phyloP scores from a whole-genome alignment of 2,888 invertebrate species.

The Abrostola tripartita region DNA sequence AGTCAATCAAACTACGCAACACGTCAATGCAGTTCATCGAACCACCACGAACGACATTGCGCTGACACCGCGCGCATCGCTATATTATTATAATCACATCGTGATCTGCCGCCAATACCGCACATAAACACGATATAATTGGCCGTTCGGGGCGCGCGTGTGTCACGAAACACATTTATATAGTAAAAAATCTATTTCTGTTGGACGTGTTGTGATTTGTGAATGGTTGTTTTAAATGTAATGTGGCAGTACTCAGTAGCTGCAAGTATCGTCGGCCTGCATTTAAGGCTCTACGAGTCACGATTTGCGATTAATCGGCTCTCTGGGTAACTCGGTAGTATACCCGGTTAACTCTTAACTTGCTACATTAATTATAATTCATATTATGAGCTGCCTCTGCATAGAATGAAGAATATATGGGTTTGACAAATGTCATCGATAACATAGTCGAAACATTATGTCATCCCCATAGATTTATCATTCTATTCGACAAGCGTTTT shows the following conservation, averaged over 20 bases:
- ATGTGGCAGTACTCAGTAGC: neutral
- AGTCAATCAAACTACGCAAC: slow-evolving; percentile 32
- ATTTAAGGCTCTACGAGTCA: neutral
- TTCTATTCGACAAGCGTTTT: too few species aligned
- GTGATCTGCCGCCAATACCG: slow-evolving; percentile 50
- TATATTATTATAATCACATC: slow-evolving; percentile 51
- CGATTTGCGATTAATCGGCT: too few species aligned
- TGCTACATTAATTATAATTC: too few species aligned
- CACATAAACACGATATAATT: slow-evolving; percentile 50
- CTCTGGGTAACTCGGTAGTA: too few species aligned
- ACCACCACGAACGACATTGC: slow-evolving; percentile 24
- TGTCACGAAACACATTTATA: slow-evolving; percentile 52
- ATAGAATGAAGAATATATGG: too few species aligned
- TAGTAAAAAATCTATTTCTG: slow-evolving; percentile 22
- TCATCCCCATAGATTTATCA: too few species aligned
- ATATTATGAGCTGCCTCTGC: too few species aligned
- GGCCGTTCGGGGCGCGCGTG: slow-evolving; percentile 43
- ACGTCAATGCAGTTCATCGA: slow-evolving; percentile 39
- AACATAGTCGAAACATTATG: too few species aligned
- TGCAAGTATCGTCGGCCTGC: too few species aligned
- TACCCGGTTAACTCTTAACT: too few species aligned
- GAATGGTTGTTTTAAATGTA: slow-evolving; percentile 17
- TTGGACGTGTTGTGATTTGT: slow-evolving; percentile 10
- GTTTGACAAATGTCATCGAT: too few species aligned
- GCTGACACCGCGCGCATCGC: slow-evolving; percentile 20